These are phyloP conservation scores for Tragelaphus strepsiceros DNA, from an alignment of 2,113 vertebrate species.

Conservation along the genomic window DNA sequence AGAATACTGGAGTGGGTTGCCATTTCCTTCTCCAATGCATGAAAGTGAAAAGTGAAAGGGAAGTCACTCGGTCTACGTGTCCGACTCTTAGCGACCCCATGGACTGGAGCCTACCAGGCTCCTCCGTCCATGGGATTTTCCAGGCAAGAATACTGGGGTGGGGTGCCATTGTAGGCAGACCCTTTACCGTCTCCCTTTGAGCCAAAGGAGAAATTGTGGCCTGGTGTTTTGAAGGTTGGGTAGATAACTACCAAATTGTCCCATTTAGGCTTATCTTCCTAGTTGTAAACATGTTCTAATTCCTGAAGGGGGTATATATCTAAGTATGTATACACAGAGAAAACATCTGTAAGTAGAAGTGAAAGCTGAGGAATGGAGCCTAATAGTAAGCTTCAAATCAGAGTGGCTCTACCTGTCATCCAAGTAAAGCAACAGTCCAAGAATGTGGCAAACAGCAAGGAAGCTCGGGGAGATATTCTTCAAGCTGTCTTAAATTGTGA, in stretches of 20 bases:
- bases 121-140: too few relatives aligned
- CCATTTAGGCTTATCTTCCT: not conserved
- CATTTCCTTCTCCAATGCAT: too few relatives aligned
- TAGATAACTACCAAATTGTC: not conserved
- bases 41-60: too few relatives aligned
- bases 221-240: not conserved
- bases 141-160: too few relatives aligned
- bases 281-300: not conserved
- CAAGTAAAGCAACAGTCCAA: not conserved
- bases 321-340: not conserved
- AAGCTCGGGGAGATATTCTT: not conserved
- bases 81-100: too few relatives aligned
- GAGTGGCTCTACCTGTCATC: not conserved
- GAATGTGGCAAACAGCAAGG: not conserved
- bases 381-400: not conserved
- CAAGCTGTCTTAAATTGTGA: not conserved
- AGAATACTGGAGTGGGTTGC: too few relatives aligned
- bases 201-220: not conserved
- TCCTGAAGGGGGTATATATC: not conserved
- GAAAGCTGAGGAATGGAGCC: not conserved
- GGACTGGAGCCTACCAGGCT: too few relatives aligned
- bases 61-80: too few relatives aligned
- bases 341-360: not conserved
- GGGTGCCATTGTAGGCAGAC: too few relatives aligned
- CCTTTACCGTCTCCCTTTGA: not conserved